A percentile compares a stretch with the other conserved stretches of the same genome.
phyloP scores from a whole-genome alignment of 2,113 vertebrate species.

The Neotoma lepida region DNA sequence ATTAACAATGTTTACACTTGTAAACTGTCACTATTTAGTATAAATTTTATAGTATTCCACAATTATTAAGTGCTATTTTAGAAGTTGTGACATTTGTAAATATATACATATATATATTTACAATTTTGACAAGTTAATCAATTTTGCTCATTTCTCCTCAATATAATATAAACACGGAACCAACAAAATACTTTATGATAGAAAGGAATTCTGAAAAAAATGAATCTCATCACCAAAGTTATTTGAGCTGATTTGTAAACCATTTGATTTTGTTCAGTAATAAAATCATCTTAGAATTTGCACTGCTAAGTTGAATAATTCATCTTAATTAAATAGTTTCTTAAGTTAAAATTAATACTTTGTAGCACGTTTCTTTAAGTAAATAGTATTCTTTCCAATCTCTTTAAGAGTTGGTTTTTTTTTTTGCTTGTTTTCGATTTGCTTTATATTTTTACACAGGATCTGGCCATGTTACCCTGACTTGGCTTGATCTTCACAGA shows the following conservation, averaged over 20 bases:
- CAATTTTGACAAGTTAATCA: not conserved
- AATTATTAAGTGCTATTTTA: conserved; percentile 50
- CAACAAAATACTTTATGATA: not conserved
- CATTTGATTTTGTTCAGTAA: not conserved
- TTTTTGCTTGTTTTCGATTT: too few relatives aligned
- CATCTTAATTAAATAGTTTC: not conserved
- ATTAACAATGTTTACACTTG: conserved; percentile 44
- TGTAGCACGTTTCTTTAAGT: not conserved
- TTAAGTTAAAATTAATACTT: not conserved
- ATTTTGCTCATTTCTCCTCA: conserved; percentile 23
- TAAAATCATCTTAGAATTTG: not conserved
- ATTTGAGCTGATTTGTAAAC: conserved; percentile 6
- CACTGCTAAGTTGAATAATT: not conserved
- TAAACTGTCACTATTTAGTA: not conserved
- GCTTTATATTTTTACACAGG: not conserved
- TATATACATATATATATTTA: conserved; percentile 27
- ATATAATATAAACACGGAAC: not conserved
- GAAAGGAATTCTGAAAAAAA: not conserved
- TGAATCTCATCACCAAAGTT: not conserved
- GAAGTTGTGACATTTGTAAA: not conserved
- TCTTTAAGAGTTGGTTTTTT: too few relatives aligned
- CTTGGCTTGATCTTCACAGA: not conserved
- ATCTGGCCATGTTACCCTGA: not conserved
- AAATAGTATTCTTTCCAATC: not conserved
- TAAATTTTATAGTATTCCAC: not conserved